Percentiles rank a stretch among this genome's conserved stretches.
Evolutionary conservation across 2,797 vertebrate genomes (phyloP).

Genomic region (Pteronotus mesoamericanus): DNA sequence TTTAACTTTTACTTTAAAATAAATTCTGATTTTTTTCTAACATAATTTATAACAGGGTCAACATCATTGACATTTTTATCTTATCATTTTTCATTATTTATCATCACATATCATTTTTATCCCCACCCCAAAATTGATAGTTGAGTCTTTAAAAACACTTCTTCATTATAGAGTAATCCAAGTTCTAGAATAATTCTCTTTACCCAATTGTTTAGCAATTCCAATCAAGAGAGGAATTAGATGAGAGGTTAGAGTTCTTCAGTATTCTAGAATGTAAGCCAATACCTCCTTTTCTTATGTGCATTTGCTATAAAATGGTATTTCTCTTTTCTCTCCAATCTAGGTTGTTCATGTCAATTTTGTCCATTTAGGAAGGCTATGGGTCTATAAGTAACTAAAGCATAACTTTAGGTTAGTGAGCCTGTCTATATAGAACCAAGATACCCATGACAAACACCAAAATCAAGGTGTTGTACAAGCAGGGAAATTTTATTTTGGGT

Average conservation of each 20-base stretch:
- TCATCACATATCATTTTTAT: neutral
- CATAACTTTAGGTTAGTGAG: neutral
- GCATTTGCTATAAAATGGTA: neutral
- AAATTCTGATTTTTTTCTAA: neutral
- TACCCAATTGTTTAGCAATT: neutral
- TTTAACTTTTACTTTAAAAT: neutral
- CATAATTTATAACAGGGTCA: neutral
- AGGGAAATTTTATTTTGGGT: neutral
- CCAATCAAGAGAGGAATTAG: neutral
- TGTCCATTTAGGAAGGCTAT: neutral
- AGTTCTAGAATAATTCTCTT: neutral
- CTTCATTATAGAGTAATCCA: neutral
- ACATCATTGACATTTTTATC: neutral
- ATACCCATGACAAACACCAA: rapidly evolving
- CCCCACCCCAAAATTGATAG: neutral
- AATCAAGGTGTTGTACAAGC: neutral
- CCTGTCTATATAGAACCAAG: neutral
- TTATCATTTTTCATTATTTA: neutral
- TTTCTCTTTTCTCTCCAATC: neutral
- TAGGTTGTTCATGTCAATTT: neutral
- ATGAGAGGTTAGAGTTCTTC: neutral
- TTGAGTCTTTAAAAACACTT: neutral
- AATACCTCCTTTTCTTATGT: neutral
- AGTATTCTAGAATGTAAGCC: neutral
- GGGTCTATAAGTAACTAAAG: neutral